Percentiles rank a stretch among this genome's conserved stretches.
Evolutionary conservation across 2,797 vertebrate genomes (phyloP).

Genomic region (Pogoniulus pusillus): DNA sequence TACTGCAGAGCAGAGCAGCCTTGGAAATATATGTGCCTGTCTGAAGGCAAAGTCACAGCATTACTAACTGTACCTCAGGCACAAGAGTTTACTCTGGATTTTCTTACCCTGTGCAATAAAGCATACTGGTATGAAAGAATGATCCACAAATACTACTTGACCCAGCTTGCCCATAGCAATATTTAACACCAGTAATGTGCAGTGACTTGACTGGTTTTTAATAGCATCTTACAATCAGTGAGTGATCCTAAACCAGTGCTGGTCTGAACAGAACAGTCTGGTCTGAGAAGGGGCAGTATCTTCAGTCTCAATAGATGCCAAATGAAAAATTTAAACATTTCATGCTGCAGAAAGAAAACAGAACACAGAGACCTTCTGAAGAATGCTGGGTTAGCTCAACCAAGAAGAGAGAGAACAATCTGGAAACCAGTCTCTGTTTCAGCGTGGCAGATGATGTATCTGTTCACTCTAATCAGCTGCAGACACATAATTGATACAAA

Average conservation of each 20-base stretch:
- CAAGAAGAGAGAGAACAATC: constrained; percentile 10
- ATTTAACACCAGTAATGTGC: background rate
- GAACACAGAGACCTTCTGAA: background rate
- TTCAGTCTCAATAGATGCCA: background rate
- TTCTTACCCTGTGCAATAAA: background rate
- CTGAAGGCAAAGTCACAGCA: background rate
- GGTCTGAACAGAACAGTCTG: background rate
- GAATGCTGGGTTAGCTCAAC: background rate
- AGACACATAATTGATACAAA: constrained; percentile 44
- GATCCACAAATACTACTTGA: background rate
- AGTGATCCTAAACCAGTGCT: background rate
- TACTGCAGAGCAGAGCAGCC: background rate
- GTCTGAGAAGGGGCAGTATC: background rate
- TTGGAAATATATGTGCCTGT: background rate
- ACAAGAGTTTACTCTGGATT: background rate
- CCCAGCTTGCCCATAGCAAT: background rate
- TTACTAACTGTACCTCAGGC: background rate
- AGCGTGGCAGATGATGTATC: constrained; percentile 1
- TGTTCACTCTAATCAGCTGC: constrained; percentile 13
- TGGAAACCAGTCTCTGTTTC: background rate
- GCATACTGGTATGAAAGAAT: background rate
- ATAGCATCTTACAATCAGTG: background rate
- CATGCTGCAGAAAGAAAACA: background rate
- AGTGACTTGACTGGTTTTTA: background rate
- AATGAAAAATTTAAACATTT: background rate